These are phyloP conservation scores for Tragelaphus buxtoni DNA, from an alignment of 2,113 vertebrate species.

Conservation along the genomic window DNA sequence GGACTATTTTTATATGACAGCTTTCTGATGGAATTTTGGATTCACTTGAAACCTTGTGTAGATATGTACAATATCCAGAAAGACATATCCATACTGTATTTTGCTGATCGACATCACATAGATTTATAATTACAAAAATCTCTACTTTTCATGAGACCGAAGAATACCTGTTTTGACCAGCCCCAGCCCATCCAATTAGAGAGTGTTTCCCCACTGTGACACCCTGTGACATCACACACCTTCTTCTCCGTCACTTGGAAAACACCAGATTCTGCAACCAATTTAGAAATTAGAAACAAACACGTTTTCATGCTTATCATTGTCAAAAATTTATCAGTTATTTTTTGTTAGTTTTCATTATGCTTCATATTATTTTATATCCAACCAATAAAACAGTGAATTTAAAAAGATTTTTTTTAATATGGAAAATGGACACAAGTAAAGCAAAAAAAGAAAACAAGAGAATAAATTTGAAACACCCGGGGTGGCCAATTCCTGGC, in stretches of 20 bases:
- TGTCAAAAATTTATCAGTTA: background rate
- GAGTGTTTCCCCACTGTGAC: fast-evolving
- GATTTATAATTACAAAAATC: background rate
- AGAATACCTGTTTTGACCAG: background rate
- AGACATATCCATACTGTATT: background rate
- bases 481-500: fast-evolving
- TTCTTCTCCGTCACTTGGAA: background rate
- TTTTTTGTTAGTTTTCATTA: background rate
- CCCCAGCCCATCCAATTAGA: background rate
- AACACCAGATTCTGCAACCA: background rate
- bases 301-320: background rate
- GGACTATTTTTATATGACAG: background rate
- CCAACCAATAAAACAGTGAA: background rate
- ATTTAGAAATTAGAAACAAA: background rate
- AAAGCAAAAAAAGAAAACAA: background rate
- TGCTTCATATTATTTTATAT: background rate
- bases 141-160: background rate
- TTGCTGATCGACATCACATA: background rate
- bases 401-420: background rate
- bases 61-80: background rate
- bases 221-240: fast-evolving
- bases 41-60: background rate
- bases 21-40: background rate
- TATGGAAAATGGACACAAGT: background rate
- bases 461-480: background rate